Evolutionary conservation across 2,113 vertebrate species (phyloP).

Genomic region (Typhlomys cinereus): DNA sequence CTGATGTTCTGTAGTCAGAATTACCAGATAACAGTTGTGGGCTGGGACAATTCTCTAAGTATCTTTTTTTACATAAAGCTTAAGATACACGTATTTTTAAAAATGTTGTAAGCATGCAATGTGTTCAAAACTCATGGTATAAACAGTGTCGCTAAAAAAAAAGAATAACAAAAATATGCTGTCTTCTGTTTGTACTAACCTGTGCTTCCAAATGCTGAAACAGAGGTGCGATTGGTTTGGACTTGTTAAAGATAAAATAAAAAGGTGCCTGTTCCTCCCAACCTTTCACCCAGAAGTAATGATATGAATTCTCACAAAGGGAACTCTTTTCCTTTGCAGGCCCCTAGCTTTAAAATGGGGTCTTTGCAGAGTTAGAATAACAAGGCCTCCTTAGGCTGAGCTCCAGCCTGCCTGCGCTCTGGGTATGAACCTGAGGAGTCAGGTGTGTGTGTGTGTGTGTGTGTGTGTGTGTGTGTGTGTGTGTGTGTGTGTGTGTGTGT

Average conservation of each 20-base stretch:
- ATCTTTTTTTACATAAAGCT: not conserved
- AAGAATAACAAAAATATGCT: not conserved
- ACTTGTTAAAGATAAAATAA: not conserved
- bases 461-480: not conserved
- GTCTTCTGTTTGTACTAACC: not conserved
- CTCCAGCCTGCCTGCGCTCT: not conserved
- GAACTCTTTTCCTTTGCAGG: not conserved
- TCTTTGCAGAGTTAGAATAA: constrained; percentile 12
- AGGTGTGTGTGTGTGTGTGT: not conserved
- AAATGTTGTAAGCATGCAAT: not conserved
- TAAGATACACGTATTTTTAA: not conserved
- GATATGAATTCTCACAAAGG: not conserved
- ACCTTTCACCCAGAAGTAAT: not conserved
- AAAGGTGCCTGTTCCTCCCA: not conserved
- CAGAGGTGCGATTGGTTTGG: not conserved
- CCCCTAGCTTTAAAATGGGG: not conserved
- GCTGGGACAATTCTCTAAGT: not conserved
- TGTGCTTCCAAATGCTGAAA: not conserved
- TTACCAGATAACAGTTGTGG: not conserved
- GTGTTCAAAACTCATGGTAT: constrained; percentile 10
- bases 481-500: not conserved
- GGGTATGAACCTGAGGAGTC: constrained; percentile 3
- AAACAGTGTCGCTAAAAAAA: not conserved
- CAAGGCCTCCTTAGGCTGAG: constrained; percentile 24
- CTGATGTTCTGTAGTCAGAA: not conserved